Conservation (phyloP, 2,113 vertebrate species). For the Hippocampus zosterae region DNA sequence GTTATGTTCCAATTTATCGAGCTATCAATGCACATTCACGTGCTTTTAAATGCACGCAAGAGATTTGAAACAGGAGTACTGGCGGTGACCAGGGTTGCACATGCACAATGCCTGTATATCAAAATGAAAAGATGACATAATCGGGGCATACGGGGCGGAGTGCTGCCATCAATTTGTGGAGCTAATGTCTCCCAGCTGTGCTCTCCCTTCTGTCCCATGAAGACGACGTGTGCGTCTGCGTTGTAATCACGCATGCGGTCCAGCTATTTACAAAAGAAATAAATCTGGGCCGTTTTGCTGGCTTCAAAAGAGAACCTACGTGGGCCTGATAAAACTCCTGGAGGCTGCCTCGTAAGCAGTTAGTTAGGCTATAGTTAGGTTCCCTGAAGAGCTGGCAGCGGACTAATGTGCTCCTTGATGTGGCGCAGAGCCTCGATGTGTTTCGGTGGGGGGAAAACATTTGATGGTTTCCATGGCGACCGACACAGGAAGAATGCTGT, state of each 20-base stretch:
- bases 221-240: constrained; percentile 13
- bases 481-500: constrained; percentile 59
- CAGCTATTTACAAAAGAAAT: constrained; percentile 39
- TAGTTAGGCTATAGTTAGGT: constrained; percentile 53
- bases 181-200: constrained; percentile 66
- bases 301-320: constrained; percentile 29
- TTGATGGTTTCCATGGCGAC: constrained; percentile 58
- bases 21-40: background rate
- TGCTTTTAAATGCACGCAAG: background rate
- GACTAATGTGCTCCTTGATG: constrained; percentile 64
- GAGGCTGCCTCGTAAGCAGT: constrained; percentile 62
- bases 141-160: constrained; percentile 34
- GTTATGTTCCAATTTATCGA: background rate
- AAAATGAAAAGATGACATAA: constrained; percentile 56
- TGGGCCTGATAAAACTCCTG: constrained; percentile 43
- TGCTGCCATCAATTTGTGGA: constrained; percentile 44
- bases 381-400: constrained; percentile 58
- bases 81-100: constrained; percentile 13
- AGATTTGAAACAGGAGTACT: background rate
- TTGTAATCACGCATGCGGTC: constrained; percentile 13
- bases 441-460: constrained; percentile 63
- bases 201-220: constrained; percentile 21
- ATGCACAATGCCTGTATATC: constrained; percentile 22
- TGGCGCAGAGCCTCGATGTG: constrained; percentile 43
- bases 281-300: constrained; percentile 33